phyloP scores from a whole-genome alignment of 1,140 invertebrate genomes.

The Pissodes strobi region DNA sequence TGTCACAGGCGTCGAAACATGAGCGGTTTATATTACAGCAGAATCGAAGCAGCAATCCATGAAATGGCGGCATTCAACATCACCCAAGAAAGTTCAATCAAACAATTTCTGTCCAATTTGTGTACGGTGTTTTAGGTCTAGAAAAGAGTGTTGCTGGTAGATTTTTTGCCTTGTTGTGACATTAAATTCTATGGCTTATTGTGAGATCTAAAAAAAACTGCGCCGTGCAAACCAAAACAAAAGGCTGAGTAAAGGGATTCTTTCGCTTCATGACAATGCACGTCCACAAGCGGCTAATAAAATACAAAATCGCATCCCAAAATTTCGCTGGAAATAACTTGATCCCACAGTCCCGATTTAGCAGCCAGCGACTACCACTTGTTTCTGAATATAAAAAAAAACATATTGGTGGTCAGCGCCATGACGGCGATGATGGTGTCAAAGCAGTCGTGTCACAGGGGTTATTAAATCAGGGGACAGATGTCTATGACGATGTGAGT shows the following conservation, averaged over 20 bases:
- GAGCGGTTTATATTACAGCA: conserved; percentile 28
- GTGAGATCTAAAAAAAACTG: neutral
- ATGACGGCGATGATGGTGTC: no score
- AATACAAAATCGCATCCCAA: neutral
- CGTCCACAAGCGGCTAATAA: conserved; percentile 2
- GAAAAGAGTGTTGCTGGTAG: neutral
- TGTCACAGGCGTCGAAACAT: conserved; percentile 38
- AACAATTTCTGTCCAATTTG: neutral
- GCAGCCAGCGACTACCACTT: conserved; percentile 20
- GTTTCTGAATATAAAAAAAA: no score
- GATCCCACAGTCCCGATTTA: conserved; percentile 28
- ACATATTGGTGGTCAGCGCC: neutral
- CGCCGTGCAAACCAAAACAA: neutral
- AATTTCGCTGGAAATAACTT: conserved; percentile 27
- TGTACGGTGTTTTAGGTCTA: conserved; percentile 2
- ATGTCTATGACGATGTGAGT: neutral
- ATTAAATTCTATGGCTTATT: no score
- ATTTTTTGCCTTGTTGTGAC: neutral
- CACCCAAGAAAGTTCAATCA: conserved; percentile 13
- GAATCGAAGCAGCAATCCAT: conserved; percentile 18
- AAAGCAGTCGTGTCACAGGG: neutral
- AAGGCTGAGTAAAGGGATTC: neutral
- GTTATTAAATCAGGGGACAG: neutral
- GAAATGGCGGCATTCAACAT: conserved; percentile 16
- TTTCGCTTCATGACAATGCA: conserved; percentile 13